Evolutionary conservation across 2,797 vertebrate genomes (phyloP), one percentile per base, ranked within the genome.

Genomic region (Luscinia luscinia): DNA sequence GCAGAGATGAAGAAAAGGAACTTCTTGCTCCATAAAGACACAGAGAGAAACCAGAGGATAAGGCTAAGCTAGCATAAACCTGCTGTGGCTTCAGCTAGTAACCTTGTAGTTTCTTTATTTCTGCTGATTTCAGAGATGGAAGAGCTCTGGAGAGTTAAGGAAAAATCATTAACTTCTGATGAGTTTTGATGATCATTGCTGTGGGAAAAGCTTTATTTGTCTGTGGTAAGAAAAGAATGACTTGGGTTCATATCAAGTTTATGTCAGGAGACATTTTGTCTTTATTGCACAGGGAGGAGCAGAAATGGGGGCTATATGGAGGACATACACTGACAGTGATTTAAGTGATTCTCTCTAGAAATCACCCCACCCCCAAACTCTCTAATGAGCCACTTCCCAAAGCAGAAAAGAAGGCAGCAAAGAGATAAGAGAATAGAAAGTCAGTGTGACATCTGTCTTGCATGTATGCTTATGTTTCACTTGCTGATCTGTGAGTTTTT

Each of bases 401-500:
- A 74, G 61, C 82, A 81, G n/a, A 75, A 87, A 83, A 93, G 52
- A 77, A 87, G 85, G 72, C 91, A 89, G 64, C 38, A 66, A 82
- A 87, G 15, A 74, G 46, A 70, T 72, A 91, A 82, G 48, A 68
- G n/a, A 91, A 82, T 48, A 84, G 66, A 77, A 94, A 93, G 70
- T 93, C 88, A 87, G 57, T 32, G 69, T 90, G 83, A 87, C 86
- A 94, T 95, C 91, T 95, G 74, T 84, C 93, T 97, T 92, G 77
- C 19, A 12, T 93, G 30, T 58, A 86, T 88, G 87, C 89, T 95
- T 96, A 91, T 88, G 88, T 94, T 94, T 93, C 6, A 0, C 87
- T 94, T 93, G 66, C 70, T 75, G 83, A 94, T 94, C 90, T 84
- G 83, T 68, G 77, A 96, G 81, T 54, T 91, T 96, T 93, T 94